Percentiles rank a stretch among this genome's conserved stretches.
These are phyloP conservation scores for Dreissena rostriformis DNA, from an alignment of 1,140 invertebrate species.

Conservation along the genomic window DNA sequence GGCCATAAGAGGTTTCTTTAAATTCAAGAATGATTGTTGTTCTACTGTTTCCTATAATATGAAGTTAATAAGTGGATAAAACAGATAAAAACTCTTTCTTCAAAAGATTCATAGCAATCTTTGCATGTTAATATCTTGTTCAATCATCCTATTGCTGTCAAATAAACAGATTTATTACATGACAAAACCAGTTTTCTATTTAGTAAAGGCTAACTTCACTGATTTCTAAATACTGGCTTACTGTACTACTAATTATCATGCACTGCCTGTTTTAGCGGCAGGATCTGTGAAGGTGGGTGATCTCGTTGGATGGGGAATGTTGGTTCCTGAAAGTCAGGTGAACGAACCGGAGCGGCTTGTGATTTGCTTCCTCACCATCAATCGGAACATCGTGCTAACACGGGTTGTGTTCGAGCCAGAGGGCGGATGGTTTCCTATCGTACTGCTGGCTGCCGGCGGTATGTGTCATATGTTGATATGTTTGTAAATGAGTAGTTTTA, in stretches of 20 bases:
- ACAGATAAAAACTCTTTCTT: too few species aligned
- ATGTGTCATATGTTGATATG: background rate
- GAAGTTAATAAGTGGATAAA: too few species aligned
- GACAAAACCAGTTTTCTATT: background rate
- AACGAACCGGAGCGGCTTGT: constrained; percentile 71
- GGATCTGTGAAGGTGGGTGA: constrained; percentile 46
- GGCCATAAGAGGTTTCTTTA: too few species aligned
- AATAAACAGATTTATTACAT: background rate
- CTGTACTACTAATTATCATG: background rate
- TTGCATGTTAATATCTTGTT: too few species aligned
- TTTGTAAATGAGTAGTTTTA: too few species aligned
- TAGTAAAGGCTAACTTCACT: background rate
- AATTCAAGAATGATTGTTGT: too few species aligned
- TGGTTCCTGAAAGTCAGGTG: constrained; percentile 26
- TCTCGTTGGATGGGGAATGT: constrained; percentile 49
- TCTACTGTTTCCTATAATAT: too few species aligned
- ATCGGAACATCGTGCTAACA: constrained; percentile 71
- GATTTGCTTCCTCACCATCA: constrained; percentile 78
- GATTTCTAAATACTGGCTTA: too few species aligned
- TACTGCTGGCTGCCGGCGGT: constrained; percentile 73
- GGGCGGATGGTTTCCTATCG: constrained; percentile 77
- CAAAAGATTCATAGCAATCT: too few species aligned
- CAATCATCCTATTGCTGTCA: too few species aligned
- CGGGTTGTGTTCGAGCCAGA: constrained; percentile 75
- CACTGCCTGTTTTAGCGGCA: constrained; percentile 28